Conservation (phyloP, 2,113 vertebrate species). For the Anoplopoma fimbria region DNA sequence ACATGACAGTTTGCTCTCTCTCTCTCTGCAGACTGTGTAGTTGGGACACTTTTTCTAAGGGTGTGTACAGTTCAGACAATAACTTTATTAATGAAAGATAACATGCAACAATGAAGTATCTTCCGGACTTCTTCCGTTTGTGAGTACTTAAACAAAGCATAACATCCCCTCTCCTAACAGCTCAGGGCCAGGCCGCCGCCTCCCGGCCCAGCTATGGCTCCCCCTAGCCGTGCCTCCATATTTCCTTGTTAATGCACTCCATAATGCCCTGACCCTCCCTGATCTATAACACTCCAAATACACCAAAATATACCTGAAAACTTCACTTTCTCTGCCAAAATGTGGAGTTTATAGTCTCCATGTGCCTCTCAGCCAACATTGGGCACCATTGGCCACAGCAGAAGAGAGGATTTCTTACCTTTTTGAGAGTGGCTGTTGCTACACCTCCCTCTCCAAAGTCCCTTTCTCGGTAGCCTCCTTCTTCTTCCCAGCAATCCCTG, state of each 20-base stretch:
- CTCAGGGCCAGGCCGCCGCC: slow-evolving; percentile 43
- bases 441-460: slow-evolving; percentile 68
- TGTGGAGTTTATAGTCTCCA: slow-evolving; percentile 26
- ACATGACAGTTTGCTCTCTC: slow-evolving; percentile 43
- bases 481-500: slow-evolving; percentile 89
- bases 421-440: slow-evolving; percentile 46
- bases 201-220: slow-evolving; percentile 78
- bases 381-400: slow-evolving; percentile 36
- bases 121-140: slow-evolving; percentile 54
- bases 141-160: slow-evolving; percentile 48
- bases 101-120: slow-evolving; percentile 45
- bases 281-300: slow-evolving; percentile 39
- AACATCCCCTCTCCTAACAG: slow-evolving; percentile 11
- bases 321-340: slow-evolving; percentile 31
- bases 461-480: slow-evolving; percentile 79
- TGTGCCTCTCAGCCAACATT: slow-evolving; percentile 44
- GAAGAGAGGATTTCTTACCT: slow-evolving; percentile 80
- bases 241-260: slow-evolving; percentile 79
- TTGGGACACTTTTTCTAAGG: slow-evolving; percentile 41
- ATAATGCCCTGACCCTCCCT: slow-evolving; percentile 72
- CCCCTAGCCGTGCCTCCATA: slow-evolving; percentile 83
- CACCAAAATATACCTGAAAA: slow-evolving; percentile 70
- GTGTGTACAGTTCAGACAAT: slow-evolving; percentile 45
- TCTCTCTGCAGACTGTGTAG: slow-evolving; percentile 60
- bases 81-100: slow-evolving; percentile 26